These are phyloP conservation scores for Neodiprion pinetum DNA, from an alignment of 1,140 invertebrate genomes.

Conservation along the genomic window DNA sequence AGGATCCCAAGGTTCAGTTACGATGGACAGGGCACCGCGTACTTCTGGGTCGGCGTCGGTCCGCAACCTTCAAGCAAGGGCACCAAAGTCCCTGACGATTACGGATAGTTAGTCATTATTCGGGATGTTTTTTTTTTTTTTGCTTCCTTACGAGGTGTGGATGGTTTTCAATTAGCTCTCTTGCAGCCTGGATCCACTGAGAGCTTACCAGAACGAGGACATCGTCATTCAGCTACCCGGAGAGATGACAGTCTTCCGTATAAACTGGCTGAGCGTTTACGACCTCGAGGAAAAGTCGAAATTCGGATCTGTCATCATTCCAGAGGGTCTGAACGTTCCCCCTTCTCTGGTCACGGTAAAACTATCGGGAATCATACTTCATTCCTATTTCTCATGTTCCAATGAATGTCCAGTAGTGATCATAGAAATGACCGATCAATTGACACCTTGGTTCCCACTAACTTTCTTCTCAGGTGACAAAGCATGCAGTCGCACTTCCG, in stretches of 20 bases:
- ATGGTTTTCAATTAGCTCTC: not conserved
- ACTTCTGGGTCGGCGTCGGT: conserved; percentile 89
- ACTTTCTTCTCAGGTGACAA: conserved; percentile 43
- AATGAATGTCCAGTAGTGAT: not conserved
- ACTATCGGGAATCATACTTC: conserved; percentile 18
- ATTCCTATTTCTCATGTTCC: conserved; percentile 4
- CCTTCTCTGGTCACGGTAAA: conserved; percentile 76
- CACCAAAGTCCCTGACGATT: conserved; percentile 85
- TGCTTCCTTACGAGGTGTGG: conserved; percentile 21
- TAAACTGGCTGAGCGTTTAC: conserved; percentile 86
- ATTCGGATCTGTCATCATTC: conserved; percentile 81
- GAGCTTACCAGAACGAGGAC: conserved; percentile 76
- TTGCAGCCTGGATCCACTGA: conserved; percentile 73
- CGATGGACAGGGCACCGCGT: conserved; percentile 79
- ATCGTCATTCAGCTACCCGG: conserved; percentile 82
- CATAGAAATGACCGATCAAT: not conserved
- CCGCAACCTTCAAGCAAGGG: conserved; percentile 85
- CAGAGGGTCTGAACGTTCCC: conserved; percentile 84
- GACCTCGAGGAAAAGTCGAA: conserved; percentile 76
- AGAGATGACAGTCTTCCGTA: conserved; percentile 81
- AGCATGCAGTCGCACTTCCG: conserved; percentile 69
- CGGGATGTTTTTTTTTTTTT: conserved; percentile 7
- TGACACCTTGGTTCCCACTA: conserved; percentile 15
- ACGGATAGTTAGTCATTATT: conserved; percentile 82
- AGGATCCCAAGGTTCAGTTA: conserved; percentile 78